Evolutionary conservation across 2,113 vertebrate genomes (phyloP), one percentile per base, ranked within the genome.

Genomic region (Platysternon megacephalum): DNA sequence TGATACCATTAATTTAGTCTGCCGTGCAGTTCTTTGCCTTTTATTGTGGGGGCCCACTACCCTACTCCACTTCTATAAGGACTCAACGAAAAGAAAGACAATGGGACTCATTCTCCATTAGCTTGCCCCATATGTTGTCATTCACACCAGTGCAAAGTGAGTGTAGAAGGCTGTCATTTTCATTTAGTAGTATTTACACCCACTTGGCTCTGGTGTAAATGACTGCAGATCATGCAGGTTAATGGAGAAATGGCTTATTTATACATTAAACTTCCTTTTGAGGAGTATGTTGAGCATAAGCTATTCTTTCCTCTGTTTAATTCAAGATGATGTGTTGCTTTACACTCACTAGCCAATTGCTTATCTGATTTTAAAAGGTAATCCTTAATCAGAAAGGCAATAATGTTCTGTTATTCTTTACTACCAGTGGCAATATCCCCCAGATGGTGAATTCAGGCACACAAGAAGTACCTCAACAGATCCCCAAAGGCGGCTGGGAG

Each of bases 301-400:
- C 72, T 42, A 1, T 0, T 22, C 13, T 8, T n/a, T 46, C 5
- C 5, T 11, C 5, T 0, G 1, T 46, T 61, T 19, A 85, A 29
- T 83, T 53, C n/a, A 78, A 86, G 72, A 32, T 88, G 56, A 35
- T 72, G 49, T 19, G 39, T 32, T 42, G 21, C 61, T 83, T 55
- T 49, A 82, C 65, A 81, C 32, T 86, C 49, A 90, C 61, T 8
- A 58, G 35, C 82, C 48, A 58, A 76, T 82, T 87, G 39, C 35
- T 84, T 3, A 48, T 53, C 78, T 86, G 80, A 46, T 79, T 93
- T 87, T 61, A 95, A 90, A 86, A 48, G 90, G 48, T 87, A 83
- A 26, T 89, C 85, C 56, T 19, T 68, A 85, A 91, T 21, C 93
- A 87, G 94, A 8, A 10, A 17, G 89, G 29, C 48, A 44, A 19